A percentile compares a stretch with the other conserved stretches of the same genome.
These are phyloP conservation scores for Trachurus trachurus DNA, from an alignment of 2,797 vertebrate genomes.

Conservation along the genomic window DNA sequence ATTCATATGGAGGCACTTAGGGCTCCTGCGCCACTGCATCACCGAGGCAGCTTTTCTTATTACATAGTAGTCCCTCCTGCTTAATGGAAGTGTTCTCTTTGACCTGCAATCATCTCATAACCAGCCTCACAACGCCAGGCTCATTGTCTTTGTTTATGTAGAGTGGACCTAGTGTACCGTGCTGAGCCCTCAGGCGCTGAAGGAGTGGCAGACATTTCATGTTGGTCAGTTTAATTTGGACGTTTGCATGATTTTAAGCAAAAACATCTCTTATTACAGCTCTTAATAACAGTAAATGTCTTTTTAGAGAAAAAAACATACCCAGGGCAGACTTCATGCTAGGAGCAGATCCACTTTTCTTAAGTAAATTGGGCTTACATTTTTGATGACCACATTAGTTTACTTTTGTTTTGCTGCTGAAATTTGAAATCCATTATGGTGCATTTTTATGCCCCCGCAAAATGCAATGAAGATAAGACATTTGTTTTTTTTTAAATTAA, in stretches of 20 bases:
- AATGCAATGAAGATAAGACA: neutral
- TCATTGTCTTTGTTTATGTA: slow-evolving; percentile 79
- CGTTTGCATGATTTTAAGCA: slow-evolving; percentile 53
- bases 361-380: slow-evolving; percentile 10
- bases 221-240: slow-evolving; percentile 69
- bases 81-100: slow-evolving; percentile 81
- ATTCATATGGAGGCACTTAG: slow-evolving; percentile 88
- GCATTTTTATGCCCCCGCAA: neutral
- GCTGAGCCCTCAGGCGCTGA: slow-evolving; percentile 45
- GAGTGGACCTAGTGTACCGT: slow-evolving; percentile 35
- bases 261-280: slow-evolving; percentile 58
- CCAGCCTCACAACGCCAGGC: slow-evolving; percentile 58
- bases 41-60: slow-evolving; percentile 80
- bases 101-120: slow-evolving; percentile 83
- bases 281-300: slow-evolving; percentile 65
- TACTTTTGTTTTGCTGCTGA: slow-evolving; percentile 7
- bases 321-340: slow-evolving; percentile 12
- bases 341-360: slow-evolving; percentile 25
- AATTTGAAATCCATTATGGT: neutral
- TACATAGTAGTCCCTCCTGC: slow-evolving; percentile 76
- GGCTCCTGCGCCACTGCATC: slow-evolving; percentile 77
- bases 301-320: slow-evolving; percentile 19
- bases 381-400: slow-evolving; percentile 3
- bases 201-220: slow-evolving; percentile 64
- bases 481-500: slow-evolving; percentile 9